Base-by-base conservation (phyloP, 2,888 invertebrate genomes). In the Campaea margaritaria region DNA sequence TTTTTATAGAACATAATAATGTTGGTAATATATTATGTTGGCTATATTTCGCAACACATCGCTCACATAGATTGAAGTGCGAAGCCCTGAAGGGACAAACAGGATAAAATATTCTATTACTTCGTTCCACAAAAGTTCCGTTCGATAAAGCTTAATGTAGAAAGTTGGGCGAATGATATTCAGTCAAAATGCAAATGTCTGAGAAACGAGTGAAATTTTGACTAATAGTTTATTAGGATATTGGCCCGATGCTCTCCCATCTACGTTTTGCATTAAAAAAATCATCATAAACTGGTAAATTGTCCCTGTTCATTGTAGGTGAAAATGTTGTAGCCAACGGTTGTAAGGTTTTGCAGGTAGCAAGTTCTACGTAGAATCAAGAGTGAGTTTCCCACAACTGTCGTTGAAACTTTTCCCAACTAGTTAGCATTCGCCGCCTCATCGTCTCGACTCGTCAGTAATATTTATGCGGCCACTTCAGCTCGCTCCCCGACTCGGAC, bases 161-260 rank as follows among this genome's bases (percentile, higher is more conserved):
- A 87, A 88, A 87, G 79, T 89, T 87, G 68, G 52, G 66, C 68
- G 69, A 79, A 80, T 79, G 74, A 67, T 69, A 79, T 84, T 73
- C 75, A 73, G 78, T 82, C 79, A 76, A 82, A 84, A 88, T 86
- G 84, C 79, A 84, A 88, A 88, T 86, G 65, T 69, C 58, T 64
- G 59, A 70, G 72, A 76, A 78, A 73, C 71, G 65, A 59, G 65
- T 68, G 69, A 65, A 52, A 58, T 70, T 62, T 65, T 62, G 61
- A 46, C 45, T 60, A 38, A 55, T 53, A 53, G 44, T 62, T 11
- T 58, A 13, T 50, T 36, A 41, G 14, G n/a, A n/a, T 11, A 28
- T 21, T 46, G 5, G 41, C 8, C 42, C 1, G 13, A 16, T 34
- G 13, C 15, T 7, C 15, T n/a, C n/a, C n/a, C n/a, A n/a, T n/a